phyloP scores from a whole-genome alignment of 2,888 invertebrate species.

The Tanaodytes sp. region DNA sequence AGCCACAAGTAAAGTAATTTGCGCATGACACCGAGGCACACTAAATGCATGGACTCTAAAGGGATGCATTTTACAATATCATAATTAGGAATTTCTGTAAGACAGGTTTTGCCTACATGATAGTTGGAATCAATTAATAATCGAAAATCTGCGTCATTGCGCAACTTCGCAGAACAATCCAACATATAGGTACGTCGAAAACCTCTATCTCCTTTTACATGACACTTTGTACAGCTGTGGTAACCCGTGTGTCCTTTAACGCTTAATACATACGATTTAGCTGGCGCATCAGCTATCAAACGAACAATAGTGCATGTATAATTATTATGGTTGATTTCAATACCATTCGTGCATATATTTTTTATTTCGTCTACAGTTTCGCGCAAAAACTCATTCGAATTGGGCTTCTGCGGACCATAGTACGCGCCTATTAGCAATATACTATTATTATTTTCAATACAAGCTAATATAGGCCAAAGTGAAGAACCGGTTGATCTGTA shows the following conservation, averaged over 20 bases:
- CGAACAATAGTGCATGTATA: conserved; percentile 1
- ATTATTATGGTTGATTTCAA: conserved; percentile 22
- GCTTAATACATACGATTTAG: conserved; percentile 28
- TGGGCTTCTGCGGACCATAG: conserved; percentile 47
- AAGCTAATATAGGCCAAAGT: conserved; percentile 55
- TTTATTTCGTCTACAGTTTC: not conserved
- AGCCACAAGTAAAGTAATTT: conserved; percentile 19
- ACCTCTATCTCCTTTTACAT: conserved; percentile 1
- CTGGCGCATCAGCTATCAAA: conserved; percentile 28
- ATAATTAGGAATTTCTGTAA: conserved; percentile 13
- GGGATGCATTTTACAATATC: conserved; percentile 7
- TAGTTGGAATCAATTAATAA: not conserved
- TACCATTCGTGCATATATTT: conserved; percentile 42
- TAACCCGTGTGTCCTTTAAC: conserved; percentile 21
- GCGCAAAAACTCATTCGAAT: too few species aligned
- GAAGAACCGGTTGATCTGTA: conserved; percentile 39
- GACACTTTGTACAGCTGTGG: conserved; percentile 27
- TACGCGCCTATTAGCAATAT: conserved; percentile 54
- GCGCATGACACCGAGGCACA: conserved; percentile 13
- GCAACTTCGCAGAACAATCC: not conserved
- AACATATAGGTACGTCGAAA: conserved; percentile 5
- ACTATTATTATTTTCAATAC: conserved; percentile 21
- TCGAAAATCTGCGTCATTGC: conserved; percentile 6
- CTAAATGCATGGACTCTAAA: conserved; percentile 19
- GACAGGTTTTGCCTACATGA: conserved; percentile 1